Conservation (phyloP, 2,888 invertebrate genomes). For the Serripes groenlandicus region DNA sequence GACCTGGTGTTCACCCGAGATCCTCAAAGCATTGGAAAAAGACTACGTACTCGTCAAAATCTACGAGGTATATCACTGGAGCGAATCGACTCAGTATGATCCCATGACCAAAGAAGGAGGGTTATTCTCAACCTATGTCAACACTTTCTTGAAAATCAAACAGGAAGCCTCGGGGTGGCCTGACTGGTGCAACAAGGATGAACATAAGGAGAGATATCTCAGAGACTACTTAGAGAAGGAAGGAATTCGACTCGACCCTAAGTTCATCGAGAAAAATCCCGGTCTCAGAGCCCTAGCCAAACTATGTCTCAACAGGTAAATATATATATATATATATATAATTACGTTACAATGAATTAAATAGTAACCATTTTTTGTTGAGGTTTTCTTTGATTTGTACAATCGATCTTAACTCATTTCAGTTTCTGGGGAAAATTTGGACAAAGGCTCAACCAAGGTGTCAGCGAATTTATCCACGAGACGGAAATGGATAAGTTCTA, state of each 20-base stretch:
- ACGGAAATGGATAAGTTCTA: conserved; percentile 23
- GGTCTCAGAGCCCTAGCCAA: conserved; percentile 57
- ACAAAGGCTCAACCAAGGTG: conserved; percentile 29
- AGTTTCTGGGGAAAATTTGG: conserved; percentile 68
- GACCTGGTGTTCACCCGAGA: conserved; percentile 84
- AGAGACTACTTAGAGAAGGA: conserved; percentile 55
- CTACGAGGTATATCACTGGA: conserved; percentile 79
- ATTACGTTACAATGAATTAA: too few relatives aligned
- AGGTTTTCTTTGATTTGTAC: too few relatives aligned
- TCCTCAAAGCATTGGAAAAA: conserved; percentile 77
- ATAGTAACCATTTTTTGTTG: too few relatives aligned
- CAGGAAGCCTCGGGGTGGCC: conserved; percentile 55
- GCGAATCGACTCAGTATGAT: conserved; percentile 54
- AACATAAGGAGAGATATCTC: conserved; percentile 69
- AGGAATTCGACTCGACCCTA: conserved; percentile 48
- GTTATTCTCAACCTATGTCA: conserved; percentile 80
- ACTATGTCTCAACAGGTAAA: conserved; percentile 45
- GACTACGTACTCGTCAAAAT: conserved; percentile 81
- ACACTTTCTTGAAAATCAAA: conserved; percentile 59
- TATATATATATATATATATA: too few relatives aligned
- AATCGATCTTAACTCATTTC: not conserved
- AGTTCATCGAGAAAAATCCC: conserved; percentile 48
- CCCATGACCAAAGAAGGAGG: conserved; percentile 36
- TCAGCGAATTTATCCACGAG: conserved; percentile 12
- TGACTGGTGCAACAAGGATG: conserved; percentile 37